Base-by-base conservation (phyloP, 2,113 vertebrate species). In the Hippocampus comes region DNA sequence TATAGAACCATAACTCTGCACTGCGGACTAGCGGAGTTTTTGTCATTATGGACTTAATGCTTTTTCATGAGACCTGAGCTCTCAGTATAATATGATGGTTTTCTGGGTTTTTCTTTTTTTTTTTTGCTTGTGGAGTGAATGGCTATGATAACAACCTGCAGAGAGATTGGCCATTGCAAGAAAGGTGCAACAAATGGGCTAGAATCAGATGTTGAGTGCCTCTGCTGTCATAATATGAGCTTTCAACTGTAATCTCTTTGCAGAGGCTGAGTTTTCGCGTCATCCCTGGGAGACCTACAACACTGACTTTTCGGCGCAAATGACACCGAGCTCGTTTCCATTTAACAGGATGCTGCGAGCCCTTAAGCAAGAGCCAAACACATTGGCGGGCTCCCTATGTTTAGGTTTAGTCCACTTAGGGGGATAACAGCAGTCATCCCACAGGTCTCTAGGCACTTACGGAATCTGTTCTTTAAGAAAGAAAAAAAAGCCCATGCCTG, bases 51-150 rank as follows among this genome's bases (percentile, higher is more conserved):
- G 73, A 79, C 63, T 68, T 77, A 65, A 83, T 71, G 55, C 60
- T 78, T 84, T 90, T 82, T 84, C 73, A 87, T 79, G 74, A 83
- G 70, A 82, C 53, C 68, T 60, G 14, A 70, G 27, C 67, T 78
- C 61, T 74, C 41, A 2, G 17, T 21, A 51, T 57, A 49, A 71
- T 23, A 34, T 68, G 17, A 12, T 38, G 34, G 34, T 38, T 38
- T 38, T 38, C 5, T 5, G 34, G 34, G 1, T 34, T 34, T 34
- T 1, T 12, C 1, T 21, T 6, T 53, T 9, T 48, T 73, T 70
- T 43, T 15, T 27, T 15, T 9, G 11, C 73, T 21, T 21, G 9
- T 61, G 21, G 10, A 71, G 61, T 77, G 76, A 76, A 72, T 38
- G 27, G 34, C 14, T 67, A 46, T 55, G 46, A 76, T 64, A 77